A percentile compares a stretch with the other conserved stretches of the same genome.
These are phyloP conservation scores for Sebastiscus tertius DNA, from an alignment of 2,797 vertebrate species.

Conservation along the genomic window DNA sequence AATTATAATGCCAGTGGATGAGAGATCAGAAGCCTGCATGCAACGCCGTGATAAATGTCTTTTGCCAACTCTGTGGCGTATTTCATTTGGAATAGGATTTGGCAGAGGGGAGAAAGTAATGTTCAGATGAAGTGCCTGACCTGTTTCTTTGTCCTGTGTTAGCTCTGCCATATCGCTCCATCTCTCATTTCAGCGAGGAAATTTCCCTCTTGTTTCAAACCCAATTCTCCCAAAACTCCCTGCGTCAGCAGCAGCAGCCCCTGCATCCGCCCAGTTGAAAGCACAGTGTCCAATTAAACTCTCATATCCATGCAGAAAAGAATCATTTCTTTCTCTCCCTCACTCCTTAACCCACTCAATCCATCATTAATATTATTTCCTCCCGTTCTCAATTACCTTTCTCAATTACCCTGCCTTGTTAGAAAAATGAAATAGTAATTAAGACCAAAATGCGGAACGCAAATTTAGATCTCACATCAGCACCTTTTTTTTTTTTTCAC, in stretches of 20 bases:
- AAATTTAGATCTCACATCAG: slow-evolving; percentile 46
- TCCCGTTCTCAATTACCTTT: slow-evolving; percentile 53
- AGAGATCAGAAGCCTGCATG: slow-evolving; percentile 50
- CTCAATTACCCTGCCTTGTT: slow-evolving; percentile 53
- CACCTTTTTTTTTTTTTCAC: slow-evolving; percentile 27
- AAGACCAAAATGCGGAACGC: slow-evolving; percentile 47
- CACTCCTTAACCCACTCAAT: slow-evolving; percentile 37
- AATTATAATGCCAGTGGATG: slow-evolving; percentile 55
- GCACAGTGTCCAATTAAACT: slow-evolving; percentile 70
- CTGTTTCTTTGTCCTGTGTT: slow-evolving; percentile 71
- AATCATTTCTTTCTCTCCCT: slow-evolving; percentile 44
- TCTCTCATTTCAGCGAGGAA: slow-evolving; percentile 75
- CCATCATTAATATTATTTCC: slow-evolving; percentile 64
- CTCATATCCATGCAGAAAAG: slow-evolving; percentile 61
- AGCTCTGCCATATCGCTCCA: slow-evolving; percentile 60
- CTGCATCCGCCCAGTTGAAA: slow-evolving; percentile 38
- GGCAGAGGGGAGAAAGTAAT: slow-evolving; percentile 51
- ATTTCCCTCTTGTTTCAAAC: slow-evolving; percentile 76
- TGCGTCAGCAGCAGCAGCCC: slow-evolving; percentile 74
- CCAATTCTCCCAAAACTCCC: slow-evolving; percentile 71
- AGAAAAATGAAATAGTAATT: slow-evolving; percentile 63
- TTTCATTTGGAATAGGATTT: slow-evolving; percentile 71
- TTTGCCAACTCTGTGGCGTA: slow-evolving; percentile 36
- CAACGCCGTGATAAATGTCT: slow-evolving; percentile 46
- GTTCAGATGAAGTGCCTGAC: slow-evolving; percentile 72